Conservation (phyloP, 1,140 invertebrate species). For the Drosophila erecta region DNA sequence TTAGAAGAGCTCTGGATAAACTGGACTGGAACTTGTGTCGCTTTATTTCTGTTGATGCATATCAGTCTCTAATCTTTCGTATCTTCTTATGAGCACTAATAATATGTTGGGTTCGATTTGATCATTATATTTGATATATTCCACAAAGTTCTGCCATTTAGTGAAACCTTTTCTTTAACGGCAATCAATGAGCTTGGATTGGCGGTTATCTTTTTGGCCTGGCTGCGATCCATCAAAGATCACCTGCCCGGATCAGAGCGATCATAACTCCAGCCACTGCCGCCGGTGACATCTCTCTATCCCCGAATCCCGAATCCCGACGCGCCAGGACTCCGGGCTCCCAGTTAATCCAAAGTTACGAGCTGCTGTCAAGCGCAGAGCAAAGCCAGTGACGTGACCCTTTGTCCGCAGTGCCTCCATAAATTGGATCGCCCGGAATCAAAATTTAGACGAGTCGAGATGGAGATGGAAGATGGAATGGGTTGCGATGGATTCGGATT, state of each 20-base stretch:
- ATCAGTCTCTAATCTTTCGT: too few relatives aligned
- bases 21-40: too few relatives aligned
- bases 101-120: not conserved
- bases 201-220: not conserved
- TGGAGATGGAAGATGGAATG: slow-evolving; percentile 5
- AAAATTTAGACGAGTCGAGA: slow-evolving; percentile 19
- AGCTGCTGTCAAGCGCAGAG: slow-evolving; percentile 72
- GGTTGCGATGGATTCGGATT: not conserved
- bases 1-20: too few relatives aligned
- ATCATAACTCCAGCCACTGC: slow-evolving; percentile 21
- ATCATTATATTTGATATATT: not conserved
- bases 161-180: not conserved
- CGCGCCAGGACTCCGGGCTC: not conserved
- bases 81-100: not conserved
- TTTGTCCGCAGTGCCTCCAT: slow-evolving; percentile 58
- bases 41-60: too few relatives aligned
- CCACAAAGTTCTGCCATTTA: not conserved
- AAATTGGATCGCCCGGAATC: slow-evolving; percentile 62
- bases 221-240: slow-evolving; percentile 22
- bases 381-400: slow-evolving; percentile 64
- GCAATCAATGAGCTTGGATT: slow-evolving; percentile 13
- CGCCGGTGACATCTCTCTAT: slow-evolving; percentile 16
- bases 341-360: slow-evolving; percentile 43
- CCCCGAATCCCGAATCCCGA: not conserved
- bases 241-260: slow-evolving; percentile 13